Evolutionary conservation across 2,888 invertebrate genomes (phyloP), one percentile per base, ranked within the genome.

Genomic region (Torymus aiolomorphi): DNA sequence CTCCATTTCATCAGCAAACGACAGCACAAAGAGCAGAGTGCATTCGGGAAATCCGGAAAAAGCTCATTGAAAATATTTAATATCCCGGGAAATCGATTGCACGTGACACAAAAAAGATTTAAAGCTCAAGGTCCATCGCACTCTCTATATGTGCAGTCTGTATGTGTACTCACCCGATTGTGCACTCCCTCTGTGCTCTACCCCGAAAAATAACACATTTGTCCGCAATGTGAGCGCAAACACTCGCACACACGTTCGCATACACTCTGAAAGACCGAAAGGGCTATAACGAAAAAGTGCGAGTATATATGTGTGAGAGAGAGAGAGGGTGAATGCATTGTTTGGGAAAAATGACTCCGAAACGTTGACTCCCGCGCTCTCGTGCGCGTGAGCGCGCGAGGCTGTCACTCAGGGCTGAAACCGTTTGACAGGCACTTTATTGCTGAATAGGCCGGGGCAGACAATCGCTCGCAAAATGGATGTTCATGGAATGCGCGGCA

Each of bases 401-500:
- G 66, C 75, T 67, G 80, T 80, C 80, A 75, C 70, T 80, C 80
- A 62, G 66, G 3, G 16, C 70, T 62, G 66, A 76, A 76, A 70
- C 59, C 73, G 71, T 80, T 80, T 78, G 78, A 80, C 80, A 80
- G 74, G 71, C 78, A 78, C 78, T 80, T 80, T 80, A 78, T 78
- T 75, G 80, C 72, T 72, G 80, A 80, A 80, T 80, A 72, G 80
- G 56, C 71, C 71, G 57, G 16, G 31, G 77, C 54, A 5, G 4
- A 73, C 65, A 70, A 72, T 80, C 76, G 67, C 31, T 31, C 16
- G 62, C 62, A 74, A 77, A 80, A 80, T 76, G 74, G 74, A 77
- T 77, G 77, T 62, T 70, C 73, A 71, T 79, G 59, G 63, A 71
- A 51, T 59, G 57, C 69, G 69, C 4, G 51, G 61, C 14, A 59